phyloP scores from a whole-genome alignment of 2,888 invertebrate genomes.

The Sylvicola cinctus region DNA sequence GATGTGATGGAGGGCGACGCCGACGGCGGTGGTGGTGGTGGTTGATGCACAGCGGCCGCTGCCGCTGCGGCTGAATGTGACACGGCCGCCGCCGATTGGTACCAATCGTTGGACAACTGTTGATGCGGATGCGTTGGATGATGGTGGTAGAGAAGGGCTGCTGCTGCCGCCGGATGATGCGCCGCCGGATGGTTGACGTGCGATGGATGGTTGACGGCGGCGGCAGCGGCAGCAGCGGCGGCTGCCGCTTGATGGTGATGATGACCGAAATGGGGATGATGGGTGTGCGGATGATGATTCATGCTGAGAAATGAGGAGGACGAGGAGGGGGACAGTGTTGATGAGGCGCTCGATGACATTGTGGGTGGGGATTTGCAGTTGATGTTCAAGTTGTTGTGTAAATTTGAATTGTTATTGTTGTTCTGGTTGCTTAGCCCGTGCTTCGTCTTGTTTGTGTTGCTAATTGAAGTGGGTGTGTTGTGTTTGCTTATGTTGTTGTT shows the following conservation, averaged over 20 bases:
- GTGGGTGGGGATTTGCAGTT: too few species aligned
- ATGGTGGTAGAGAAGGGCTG: slow-evolving; percentile 21
- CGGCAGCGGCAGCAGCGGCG: slow-evolving; percentile 5
- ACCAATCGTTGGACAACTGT: slow-evolving; percentile 23
- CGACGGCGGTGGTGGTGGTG: slow-evolving; percentile 3
- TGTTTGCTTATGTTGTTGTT: slow-evolving; percentile 8
- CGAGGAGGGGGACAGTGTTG: not conserved
- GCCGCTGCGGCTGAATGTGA: slow-evolving; percentile 15
- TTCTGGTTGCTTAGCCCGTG: too few species aligned
- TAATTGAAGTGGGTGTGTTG: too few species aligned
- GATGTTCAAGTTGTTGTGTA: too few species aligned
- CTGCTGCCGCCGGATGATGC: too few species aligned
- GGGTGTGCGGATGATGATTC: not conserved
- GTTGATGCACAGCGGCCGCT: slow-evolving; percentile 11
- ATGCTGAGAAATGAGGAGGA: slow-evolving; percentile 8
- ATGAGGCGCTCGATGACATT: slow-evolving; percentile 1
- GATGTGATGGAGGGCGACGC: slow-evolving; percentile 3
- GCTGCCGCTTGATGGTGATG: too few species aligned
- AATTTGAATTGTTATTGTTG: too few species aligned
- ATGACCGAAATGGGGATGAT: too few species aligned
- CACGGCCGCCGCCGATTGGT: slow-evolving; percentile 17
- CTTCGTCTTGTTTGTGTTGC: too few species aligned
- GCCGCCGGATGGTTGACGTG: slow-evolving; percentile 11
- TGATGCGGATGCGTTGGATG: slow-evolving; percentile 24
- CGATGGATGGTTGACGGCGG: slow-evolving; percentile 14